These are phyloP conservation scores for Teleogryllus occipitalis DNA, from an alignment of 1,140 invertebrate genomes.

Conservation along the genomic window DNA sequence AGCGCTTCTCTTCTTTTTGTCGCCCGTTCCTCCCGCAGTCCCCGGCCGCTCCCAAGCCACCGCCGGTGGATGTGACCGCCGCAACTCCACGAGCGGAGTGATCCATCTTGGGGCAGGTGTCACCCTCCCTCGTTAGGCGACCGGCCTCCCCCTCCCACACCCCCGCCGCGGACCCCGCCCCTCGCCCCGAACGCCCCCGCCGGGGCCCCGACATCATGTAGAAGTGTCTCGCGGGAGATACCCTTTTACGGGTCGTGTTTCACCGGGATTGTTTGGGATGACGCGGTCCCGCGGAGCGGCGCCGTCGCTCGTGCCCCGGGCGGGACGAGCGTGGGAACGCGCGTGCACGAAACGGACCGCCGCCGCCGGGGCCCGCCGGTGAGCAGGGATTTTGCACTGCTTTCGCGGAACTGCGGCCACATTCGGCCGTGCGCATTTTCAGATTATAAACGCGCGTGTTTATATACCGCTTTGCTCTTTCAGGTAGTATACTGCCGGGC, in stretches of 20 bases:
- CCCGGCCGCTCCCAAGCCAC: neutral
- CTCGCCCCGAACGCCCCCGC: neutral
- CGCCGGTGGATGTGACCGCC: neutral
- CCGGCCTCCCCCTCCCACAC: neutral
- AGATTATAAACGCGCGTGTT: too few relatives aligned
- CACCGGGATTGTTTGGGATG: slow-evolving; percentile 3
- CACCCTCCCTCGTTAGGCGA: neutral
- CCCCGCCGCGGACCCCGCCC: too few relatives aligned
- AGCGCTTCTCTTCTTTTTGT: too few relatives aligned
- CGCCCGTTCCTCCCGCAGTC: too few relatives aligned
- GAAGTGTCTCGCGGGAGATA: neutral
- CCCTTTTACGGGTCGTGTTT: slow-evolving; percentile 3
- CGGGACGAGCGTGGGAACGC: neutral
- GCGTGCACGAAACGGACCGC: too few relatives aligned
- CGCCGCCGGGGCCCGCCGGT: too few relatives aligned
- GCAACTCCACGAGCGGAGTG: neutral
- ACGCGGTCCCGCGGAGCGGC: neutral
- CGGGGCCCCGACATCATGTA: neutral
- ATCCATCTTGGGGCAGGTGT: neutral
- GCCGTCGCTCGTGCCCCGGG: neutral
- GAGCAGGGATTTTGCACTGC: too few relatives aligned
- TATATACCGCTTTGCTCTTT: too few relatives aligned
- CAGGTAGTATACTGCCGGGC: too few relatives aligned
- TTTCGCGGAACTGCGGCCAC: too few relatives aligned
- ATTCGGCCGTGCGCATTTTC: too few relatives aligned